Percentiles rank a stretch among this genome's conserved stretches.
Conservation (phyloP, 2,888 invertebrate species). For the Scaptodrosophila latifasciaeformis region DNA sequence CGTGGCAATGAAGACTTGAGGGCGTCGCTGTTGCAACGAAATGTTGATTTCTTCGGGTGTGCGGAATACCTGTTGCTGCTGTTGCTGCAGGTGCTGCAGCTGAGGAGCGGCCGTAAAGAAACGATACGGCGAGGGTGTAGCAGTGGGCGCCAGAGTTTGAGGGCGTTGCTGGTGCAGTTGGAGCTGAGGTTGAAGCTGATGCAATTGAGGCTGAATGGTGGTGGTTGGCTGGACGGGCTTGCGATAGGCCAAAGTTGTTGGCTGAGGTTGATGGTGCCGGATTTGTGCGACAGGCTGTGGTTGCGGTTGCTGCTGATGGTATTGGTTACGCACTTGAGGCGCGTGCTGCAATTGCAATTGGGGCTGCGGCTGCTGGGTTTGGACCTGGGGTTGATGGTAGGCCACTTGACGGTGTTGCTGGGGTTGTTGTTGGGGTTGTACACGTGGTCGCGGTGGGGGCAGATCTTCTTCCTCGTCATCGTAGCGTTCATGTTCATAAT, state of each 20-base stretch:
- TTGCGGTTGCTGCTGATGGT: slow-evolving; percentile 49
- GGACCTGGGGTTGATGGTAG: slow-evolving; percentile 34
- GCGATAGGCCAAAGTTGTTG: slow-evolving; percentile 64
- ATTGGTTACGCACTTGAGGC: slow-evolving; percentile 43
- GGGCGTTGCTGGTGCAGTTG: slow-evolving; percentile 54
- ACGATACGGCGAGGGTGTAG: slow-evolving; percentile 74
- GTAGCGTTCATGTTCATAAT: slow-evolving; percentile 80
- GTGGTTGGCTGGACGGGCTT: slow-evolving; percentile 61
- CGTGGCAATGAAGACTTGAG: slow-evolving; percentile 76
- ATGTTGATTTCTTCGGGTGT: slow-evolving; percentile 92
- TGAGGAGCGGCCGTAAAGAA: slow-evolving; percentile 73
- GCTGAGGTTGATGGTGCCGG: slow-evolving; percentile 61
- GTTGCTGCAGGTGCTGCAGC: slow-evolving; percentile 71
- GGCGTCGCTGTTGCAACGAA: slow-evolving; percentile 87
- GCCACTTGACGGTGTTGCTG: slow-evolving; percentile 55
- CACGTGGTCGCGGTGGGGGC: slow-evolving; percentile 62
- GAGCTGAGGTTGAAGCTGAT: slow-evolving; percentile 63
- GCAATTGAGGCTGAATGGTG: slow-evolving; percentile 67
- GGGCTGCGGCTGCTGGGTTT: slow-evolving; percentile 36
- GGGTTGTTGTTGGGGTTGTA: slow-evolving; percentile 54
- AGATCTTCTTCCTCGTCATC: slow-evolving; percentile 72
- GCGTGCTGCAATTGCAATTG: slow-evolving; percentile 46
- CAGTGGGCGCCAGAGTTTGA: slow-evolving; percentile 70
- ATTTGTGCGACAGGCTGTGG: slow-evolving; percentile 57
- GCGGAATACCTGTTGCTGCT: slow-evolving; percentile 84